Evolutionary conservation across 2,797 vertebrate genomes (phyloP).

Genomic region (Vireo griseus): DNA sequence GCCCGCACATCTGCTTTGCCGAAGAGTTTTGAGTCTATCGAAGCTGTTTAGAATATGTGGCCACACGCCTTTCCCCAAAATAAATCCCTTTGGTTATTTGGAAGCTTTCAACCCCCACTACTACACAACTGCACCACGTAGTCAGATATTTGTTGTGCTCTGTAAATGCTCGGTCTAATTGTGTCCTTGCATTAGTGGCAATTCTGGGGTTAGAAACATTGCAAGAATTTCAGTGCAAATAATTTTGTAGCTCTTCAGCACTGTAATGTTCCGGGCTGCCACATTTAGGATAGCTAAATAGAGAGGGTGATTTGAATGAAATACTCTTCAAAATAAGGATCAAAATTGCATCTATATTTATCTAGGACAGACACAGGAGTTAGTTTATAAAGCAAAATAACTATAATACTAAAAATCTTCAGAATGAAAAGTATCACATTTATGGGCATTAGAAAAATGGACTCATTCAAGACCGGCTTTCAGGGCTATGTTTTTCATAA

Average conservation of each 20-base stretch:
- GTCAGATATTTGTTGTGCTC: not conserved
- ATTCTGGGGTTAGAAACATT: not conserved
- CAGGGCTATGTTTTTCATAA: not conserved
- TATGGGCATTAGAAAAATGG: not conserved
- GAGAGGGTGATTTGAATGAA: constrained; percentile 31
- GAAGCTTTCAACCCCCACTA: not conserved
- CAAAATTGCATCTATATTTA: constrained; percentile 32
- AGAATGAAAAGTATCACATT: not conserved
- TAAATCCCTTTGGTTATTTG: not conserved
- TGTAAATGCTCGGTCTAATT: not conserved
- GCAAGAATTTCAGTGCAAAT: constrained; percentile 20
- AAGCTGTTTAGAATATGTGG: not conserved
- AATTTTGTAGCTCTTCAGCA: constrained; percentile 2
- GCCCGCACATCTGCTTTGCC: not conserved
- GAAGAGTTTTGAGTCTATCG: not conserved
- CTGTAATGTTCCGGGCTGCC: not conserved
- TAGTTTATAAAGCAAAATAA: constrained; percentile 5
- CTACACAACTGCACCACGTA: not conserved
- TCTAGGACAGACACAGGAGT: not conserved
- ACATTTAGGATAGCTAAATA: constrained; percentile 46
- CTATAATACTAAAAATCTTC: not conserved
- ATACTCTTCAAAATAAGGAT: not conserved
- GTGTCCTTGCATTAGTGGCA: not conserved
- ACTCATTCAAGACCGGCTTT: not conserved
- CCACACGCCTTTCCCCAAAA: not conserved